phyloP scores from a whole-genome alignment of 2,113 vertebrate species.

The Mesembrinibis cayennensis region DNA sequence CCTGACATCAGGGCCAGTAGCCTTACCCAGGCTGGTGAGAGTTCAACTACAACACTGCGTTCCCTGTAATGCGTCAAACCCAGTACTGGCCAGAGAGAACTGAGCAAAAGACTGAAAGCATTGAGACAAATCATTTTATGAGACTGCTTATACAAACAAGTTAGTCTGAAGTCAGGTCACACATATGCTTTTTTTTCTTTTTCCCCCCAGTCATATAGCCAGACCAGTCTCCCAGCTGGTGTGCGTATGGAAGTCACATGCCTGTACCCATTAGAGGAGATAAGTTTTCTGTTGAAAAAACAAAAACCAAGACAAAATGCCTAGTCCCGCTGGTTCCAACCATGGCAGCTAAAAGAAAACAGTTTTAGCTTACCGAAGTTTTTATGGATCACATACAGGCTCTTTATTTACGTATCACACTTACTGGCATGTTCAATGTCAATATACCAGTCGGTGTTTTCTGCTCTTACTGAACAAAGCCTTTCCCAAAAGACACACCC shows the following conservation, averaged over 20 bases:
- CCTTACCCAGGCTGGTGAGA: not conserved
- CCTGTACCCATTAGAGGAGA: not conserved
- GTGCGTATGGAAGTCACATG: not conserved
- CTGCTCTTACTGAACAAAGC: not conserved
- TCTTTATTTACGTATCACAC: fast-evolving
- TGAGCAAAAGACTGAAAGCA: not conserved
- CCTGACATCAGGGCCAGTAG: not conserved
- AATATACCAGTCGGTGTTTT: fast-evolving
- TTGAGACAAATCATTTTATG: not conserved
- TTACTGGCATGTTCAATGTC: not conserved
- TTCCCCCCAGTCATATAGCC: not conserved
- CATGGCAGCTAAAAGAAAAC: not conserved
- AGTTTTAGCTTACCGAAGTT: not conserved
- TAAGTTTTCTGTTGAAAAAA: not conserved
- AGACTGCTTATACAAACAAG: not conserved
- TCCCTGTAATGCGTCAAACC: not conserved
- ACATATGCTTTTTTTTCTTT: fast-evolving
- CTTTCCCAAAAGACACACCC: not conserved
- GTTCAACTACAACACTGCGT: fast-evolving
- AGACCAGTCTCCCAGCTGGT: not conserved
- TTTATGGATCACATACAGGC: fast-evolving
- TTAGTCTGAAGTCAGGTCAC: not conserved
- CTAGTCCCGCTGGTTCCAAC: not conserved
- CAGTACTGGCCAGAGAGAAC: not conserved
- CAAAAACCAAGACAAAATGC: not conserved